These are phyloP conservation scores for Puma concolor DNA, from an alignment of 2,113 vertebrate genomes.

Conservation along the genomic window DNA sequence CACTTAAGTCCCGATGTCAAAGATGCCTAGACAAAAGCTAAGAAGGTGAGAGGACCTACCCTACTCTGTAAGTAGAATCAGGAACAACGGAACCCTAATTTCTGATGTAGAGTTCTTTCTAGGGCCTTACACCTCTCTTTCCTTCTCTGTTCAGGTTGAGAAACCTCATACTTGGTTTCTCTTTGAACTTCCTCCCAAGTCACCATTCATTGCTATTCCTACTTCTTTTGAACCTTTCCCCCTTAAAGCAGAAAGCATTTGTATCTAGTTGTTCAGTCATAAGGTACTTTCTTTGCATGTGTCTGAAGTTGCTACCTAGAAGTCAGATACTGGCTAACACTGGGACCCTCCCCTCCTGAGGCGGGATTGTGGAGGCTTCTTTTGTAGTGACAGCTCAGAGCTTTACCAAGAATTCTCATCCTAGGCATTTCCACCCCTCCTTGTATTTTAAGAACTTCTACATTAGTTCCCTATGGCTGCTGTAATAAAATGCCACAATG, in stretches of 20 bases:
- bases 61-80: background rate
- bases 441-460: background rate
- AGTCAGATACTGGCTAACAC: background rate
- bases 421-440: background rate
- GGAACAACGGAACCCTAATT: background rate
- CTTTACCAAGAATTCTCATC: background rate
- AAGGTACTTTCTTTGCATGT: background rate
- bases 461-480: background rate
- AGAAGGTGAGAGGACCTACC: no score
- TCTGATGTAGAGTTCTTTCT: background rate
- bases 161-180: background rate
- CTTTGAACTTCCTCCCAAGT: background rate
- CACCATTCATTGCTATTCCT: background rate
- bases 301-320: background rate
- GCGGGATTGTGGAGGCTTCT: background rate
- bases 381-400: background rate
- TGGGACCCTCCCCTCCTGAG: fast-evolving
- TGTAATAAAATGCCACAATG: background rate
- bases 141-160: background rate
- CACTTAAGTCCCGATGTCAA: background rate
- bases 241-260: background rate
- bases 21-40: background rate
- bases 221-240: background rate
- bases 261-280: background rate
- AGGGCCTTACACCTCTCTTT: background rate